Evolutionary conservation across 2,113 vertebrate species (phyloP).

Genomic region (Pholis gunnellus): DNA sequence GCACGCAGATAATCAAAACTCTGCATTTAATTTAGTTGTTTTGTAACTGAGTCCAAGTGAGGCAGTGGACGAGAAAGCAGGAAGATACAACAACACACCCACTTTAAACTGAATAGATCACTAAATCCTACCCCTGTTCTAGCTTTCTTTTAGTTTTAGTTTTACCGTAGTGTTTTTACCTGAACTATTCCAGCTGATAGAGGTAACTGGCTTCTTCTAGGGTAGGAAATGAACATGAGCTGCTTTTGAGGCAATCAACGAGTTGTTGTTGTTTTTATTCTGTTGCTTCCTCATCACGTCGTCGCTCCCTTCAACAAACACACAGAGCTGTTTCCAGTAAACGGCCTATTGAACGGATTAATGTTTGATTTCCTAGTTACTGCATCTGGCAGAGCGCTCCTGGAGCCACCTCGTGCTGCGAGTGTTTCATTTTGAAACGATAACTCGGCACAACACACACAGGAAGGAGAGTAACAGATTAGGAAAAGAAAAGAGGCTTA

Average conservation of each 20-base stretch:
- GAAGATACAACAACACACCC: neutral
- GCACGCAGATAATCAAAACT: slow-evolving; percentile 33
- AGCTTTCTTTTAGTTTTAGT: neutral
- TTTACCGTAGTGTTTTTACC: neutral
- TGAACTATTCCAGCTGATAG: neutral
- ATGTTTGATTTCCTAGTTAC: slow-evolving; percentile 6
- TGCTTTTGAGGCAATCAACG: neutral
- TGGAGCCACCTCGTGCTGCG: neutral
- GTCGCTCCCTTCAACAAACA: neutral
- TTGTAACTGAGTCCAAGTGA: neutral
- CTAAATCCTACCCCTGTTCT: neutral
- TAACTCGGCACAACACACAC: neutral
- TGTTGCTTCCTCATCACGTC: neutral
- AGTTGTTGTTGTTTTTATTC: slow-evolving; percentile 10
- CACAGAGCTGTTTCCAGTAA: neutral
- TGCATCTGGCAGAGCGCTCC: neutral
- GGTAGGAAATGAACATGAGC: neutral
- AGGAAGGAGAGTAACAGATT: neutral
- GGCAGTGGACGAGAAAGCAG: neutral
- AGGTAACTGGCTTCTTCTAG: neutral
- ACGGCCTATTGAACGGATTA: neutral
- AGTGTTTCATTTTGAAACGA: neutral
- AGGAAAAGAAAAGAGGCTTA: neutral
- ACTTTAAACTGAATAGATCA: neutral
- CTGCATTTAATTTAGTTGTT: neutral